phyloP scores from a whole-genome alignment of 2,113 vertebrate species.

The Bujurquina vittata region DNA sequence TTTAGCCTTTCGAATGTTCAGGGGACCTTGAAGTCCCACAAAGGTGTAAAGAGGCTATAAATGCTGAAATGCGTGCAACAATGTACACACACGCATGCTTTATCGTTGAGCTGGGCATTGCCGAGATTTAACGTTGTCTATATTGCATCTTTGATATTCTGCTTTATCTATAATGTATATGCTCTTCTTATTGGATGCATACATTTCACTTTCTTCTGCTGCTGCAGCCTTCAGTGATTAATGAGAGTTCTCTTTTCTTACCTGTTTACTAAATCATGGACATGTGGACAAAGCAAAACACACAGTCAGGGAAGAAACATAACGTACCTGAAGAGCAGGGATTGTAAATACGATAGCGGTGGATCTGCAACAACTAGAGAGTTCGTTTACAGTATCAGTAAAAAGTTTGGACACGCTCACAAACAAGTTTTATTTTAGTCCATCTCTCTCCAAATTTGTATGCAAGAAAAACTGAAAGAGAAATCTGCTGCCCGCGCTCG shows the following conservation, averaged over 20 bases:
- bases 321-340: not conserved
- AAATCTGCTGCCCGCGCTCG: not conserved
- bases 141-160: not conserved
- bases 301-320: not conserved
- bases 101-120: not conserved
- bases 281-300: no score
- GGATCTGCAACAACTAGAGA: not conserved
- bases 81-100: not conserved
- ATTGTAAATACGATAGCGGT: not conserved
- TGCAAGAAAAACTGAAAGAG: not conserved
- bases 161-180: not conserved
- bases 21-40: constrained; percentile 1
- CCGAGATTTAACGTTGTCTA: not conserved
- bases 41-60: constrained; percentile 33
- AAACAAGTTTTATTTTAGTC: not conserved
- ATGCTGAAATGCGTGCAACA: not conserved
- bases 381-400: not conserved
- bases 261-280: no score
- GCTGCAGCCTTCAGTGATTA: no score
- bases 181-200: not conserved
- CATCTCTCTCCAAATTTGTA: not conserved
- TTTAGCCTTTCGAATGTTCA: constrained; percentile 1
- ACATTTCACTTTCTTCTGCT: not conserved
- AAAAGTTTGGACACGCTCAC: no score
- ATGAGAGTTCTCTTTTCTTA: no score